Percentiles rank a stretch among this genome's conserved stretches.
Conservation (phyloP, 2,113 vertebrate genomes). For the Tragelaphus scriptus region DNA sequence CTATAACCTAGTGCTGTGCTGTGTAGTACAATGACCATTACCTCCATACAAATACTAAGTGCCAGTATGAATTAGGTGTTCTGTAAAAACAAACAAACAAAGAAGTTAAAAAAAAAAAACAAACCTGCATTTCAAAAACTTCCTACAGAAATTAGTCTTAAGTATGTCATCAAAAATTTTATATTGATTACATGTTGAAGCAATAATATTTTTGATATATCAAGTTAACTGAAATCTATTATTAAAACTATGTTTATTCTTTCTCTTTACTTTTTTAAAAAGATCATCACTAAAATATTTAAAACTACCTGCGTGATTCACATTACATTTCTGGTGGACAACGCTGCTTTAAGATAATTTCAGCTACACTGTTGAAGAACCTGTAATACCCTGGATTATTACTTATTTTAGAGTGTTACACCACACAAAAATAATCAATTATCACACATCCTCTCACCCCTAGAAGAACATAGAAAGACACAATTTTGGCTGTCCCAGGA, state of each 20-base stretch:
- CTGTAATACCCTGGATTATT: background rate
- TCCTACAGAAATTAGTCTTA: background rate
- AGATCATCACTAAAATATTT: background rate
- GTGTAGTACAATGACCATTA: no score
- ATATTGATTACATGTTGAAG: background rate
- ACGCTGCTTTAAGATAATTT: background rate
- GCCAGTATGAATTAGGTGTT: background rate
- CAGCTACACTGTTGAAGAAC: background rate
- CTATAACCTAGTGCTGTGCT: background rate
- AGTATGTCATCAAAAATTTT: background rate
- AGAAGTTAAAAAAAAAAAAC: background rate
- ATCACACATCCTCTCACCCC: background rate
- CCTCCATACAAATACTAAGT: background rate
- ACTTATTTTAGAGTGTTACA: background rate
- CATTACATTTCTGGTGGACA: background rate
- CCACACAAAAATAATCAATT: background rate
- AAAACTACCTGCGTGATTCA: background rate
- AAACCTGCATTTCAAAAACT: background rate
- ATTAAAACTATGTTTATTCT: background rate
- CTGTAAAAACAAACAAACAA: background rate
- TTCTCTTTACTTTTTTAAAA: background rate
- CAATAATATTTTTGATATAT: background rate
- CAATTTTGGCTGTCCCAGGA: background rate
- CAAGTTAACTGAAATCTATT: conserved; percentile 3
- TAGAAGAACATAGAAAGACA: background rate